Conservation (phyloP, 2,888 invertebrate species). For the Sinelater perroti region DNA sequence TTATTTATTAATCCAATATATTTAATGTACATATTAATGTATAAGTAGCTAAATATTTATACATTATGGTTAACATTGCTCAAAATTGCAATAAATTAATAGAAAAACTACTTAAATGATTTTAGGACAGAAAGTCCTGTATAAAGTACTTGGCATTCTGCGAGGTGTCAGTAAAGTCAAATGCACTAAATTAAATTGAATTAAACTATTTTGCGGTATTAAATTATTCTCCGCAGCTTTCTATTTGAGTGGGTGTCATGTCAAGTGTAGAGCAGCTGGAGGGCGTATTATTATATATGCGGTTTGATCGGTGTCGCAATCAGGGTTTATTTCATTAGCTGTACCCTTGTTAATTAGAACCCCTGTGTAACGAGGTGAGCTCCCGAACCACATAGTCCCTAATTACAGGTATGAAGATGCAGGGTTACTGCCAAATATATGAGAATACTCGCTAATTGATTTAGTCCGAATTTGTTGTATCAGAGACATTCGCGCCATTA, state of each 20-base stretch:
- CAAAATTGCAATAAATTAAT: too few relatives aligned
- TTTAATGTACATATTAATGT: too few relatives aligned
- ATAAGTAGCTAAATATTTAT: too few relatives aligned
- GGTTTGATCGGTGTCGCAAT: constrained; percentile 59
- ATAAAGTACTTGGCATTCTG: too few relatives aligned
- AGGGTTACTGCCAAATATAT: constrained; percentile 30
- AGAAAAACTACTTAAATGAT: too few relatives aligned
- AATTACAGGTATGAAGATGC: constrained; percentile 51
- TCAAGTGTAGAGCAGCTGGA: constrained; percentile 29
- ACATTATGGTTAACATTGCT: too few relatives aligned
- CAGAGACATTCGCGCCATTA: constrained; percentile 19
- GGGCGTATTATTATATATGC: constrained; percentile 37
- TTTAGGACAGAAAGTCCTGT: too few relatives aligned
- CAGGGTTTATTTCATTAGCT: constrained; percentile 60
- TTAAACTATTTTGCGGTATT: constrained; percentile 18
- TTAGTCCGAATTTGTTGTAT: constrained; percentile 31
- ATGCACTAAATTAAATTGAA: constrained; percentile 15
- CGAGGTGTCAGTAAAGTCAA: not conserved
- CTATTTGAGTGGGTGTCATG: constrained; percentile 23
- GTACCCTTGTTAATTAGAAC: constrained; percentile 58
- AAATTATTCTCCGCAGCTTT: constrained; percentile 15
- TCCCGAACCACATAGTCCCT: constrained; percentile 55
- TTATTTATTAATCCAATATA: too few relatives aligned
- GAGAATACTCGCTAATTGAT: constrained; percentile 31
- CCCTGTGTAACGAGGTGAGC: constrained; percentile 58